phyloP scores from a whole-genome alignment of 2,113 vertebrate genomes.

The Brachionichthys hirsutus region DNA sequence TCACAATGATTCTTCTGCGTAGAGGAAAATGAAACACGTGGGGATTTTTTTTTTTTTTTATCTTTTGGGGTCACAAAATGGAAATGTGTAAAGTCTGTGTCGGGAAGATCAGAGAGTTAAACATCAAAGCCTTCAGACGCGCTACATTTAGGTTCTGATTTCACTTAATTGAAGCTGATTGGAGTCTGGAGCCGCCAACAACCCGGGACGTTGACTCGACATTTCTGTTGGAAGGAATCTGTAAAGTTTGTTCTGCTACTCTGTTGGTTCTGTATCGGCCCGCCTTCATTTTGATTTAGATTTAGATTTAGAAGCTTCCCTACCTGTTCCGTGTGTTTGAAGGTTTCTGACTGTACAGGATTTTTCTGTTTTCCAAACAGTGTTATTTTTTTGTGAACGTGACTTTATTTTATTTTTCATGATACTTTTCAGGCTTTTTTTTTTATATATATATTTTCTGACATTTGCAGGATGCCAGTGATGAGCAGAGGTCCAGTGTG shows the following conservation, averaged over 20 bases:
- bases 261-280: slow-evolving; percentile 15
- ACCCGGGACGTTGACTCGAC: background rate
- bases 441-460: background rate
- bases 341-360: slow-evolving; percentile 16
- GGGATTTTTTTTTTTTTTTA: background rate
- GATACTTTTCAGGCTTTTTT: background rate
- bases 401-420: background rate
- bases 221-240: slow-evolving; percentile 3
- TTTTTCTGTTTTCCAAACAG: background rate
- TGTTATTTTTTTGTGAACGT: slow-evolving; percentile 11
- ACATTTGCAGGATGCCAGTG: background rate
- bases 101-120: background rate
- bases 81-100: background rate
- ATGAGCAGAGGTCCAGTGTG: background rate
- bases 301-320: background rate
- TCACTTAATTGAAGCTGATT: no score
- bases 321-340: slow-evolving; percentile 11
- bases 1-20: slow-evolving; percentile 10
- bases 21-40: background rate
- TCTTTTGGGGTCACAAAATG: background rate
- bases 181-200: background rate
- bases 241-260: slow-evolving; percentile 14
- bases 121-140: background rate
- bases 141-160: accelerated
- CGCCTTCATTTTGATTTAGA: slow-evolving; percentile 15